Percentiles rank a stretch among this genome's conserved stretches.
Conservation (phyloP, 2,113 vertebrate species). For the Pseudorhombus dupliciocellatus region DNA sequence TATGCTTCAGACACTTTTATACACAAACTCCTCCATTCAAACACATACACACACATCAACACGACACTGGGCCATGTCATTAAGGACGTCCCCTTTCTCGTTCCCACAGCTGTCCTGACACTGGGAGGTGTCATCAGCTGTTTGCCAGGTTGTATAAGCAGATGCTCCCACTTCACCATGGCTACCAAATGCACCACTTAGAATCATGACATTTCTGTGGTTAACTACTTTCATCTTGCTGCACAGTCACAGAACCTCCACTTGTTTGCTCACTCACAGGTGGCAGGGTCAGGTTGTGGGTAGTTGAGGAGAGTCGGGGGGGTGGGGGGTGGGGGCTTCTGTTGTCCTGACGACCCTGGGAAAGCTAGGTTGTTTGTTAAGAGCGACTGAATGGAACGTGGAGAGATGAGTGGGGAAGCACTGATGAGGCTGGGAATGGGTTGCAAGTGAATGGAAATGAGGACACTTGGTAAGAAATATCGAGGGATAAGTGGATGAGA, state of each 20-base stretch:
- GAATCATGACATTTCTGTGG: constrained; percentile 12
- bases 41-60: neutral
- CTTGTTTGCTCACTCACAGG: constrained; percentile 63
- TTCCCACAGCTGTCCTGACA: constrained; percentile 11
- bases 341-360: constrained; percentile 73
- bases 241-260: constrained; percentile 32
- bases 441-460: constrained; percentile 30
- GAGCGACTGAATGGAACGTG: constrained; percentile 51
- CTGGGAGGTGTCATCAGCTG: constrained; percentile 24
- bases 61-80: neutral
- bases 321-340: too few species aligned
- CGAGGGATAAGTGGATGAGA: constrained; percentile 29
- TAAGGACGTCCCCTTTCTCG: neutral
- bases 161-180: constrained; percentile 23
- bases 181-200: constrained; percentile 12
- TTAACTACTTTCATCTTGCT: constrained; percentile 16
- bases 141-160: constrained; percentile 12
- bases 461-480: constrained; percentile 34
- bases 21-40: neutral
- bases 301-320: constrained; percentile 26
- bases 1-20: neutral
- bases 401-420: constrained; percentile 45
- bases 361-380: constrained; percentile 68
- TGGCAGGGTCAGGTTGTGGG: constrained; percentile 32
- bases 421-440: constrained; percentile 39